Conservation (phyloP, 2,797 vertebrate genomes). For the Merluccius polli region DNA sequence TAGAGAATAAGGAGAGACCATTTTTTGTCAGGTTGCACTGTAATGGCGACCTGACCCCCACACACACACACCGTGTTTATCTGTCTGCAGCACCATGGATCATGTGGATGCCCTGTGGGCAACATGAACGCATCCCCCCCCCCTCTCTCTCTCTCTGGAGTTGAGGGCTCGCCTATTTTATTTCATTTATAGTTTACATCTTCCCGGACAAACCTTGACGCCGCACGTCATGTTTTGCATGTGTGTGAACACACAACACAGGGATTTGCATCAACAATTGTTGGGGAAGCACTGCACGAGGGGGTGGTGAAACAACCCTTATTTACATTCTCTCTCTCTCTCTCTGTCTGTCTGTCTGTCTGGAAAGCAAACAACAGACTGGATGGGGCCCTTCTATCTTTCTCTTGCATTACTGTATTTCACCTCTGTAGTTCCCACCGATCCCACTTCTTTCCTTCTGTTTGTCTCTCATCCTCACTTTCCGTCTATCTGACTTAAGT, state of each 20-base stretch:
- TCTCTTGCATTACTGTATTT: no score
- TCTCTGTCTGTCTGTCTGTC: neutral
- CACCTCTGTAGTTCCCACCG: no score
- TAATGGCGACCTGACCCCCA: no score
- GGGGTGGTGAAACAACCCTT: neutral
- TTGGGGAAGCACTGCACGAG: no score
- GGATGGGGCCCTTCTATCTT: no score
- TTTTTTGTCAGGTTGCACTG: no score
- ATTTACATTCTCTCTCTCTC: slow-evolving; percentile 1
- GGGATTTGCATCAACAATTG: neutral
- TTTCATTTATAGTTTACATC: neutral
- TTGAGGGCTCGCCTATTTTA: neutral
- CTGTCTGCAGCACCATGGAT: neutral
- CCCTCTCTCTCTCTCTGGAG: neutral
- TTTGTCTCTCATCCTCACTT: no score
- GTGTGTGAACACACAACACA: neutral
- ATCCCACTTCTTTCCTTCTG: no score
- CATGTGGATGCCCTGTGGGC: neutral
- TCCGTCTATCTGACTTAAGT: no score
- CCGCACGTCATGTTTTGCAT: neutral
- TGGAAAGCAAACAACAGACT: neutral
- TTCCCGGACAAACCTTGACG: neutral
- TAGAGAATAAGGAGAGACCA: no score
- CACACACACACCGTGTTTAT: neutral
- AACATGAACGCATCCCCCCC: no score